phyloP scores from a whole-genome alignment of 2,113 vertebrate species.

The Atractosteus spatula region DNA sequence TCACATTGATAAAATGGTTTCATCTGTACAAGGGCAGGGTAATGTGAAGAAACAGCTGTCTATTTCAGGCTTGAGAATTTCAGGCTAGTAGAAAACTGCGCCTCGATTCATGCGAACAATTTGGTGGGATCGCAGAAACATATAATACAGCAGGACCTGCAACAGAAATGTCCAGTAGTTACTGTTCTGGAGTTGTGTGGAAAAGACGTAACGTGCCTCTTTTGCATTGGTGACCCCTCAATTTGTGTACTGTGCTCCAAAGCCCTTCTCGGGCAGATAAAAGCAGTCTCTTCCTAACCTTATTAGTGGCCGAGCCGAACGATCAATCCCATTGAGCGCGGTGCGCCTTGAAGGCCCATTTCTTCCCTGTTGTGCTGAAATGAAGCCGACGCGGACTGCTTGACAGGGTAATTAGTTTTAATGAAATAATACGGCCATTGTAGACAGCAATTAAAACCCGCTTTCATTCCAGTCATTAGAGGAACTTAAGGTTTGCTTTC shows the following conservation, averaged over 20 bases:
- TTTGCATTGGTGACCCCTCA: slow-evolving; percentile 37
- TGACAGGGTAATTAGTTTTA: slow-evolving; percentile 69
- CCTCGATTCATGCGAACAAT: too few species aligned
- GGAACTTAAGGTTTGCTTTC: slow-evolving; percentile 57
- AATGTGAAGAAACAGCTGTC: slow-evolving; percentile 35
- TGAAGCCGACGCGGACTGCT: slow-evolving; percentile 55
- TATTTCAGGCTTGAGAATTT: slow-evolving; percentile 25
- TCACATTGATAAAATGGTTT: slow-evolving; percentile 27
- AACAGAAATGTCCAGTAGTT: too few species aligned
- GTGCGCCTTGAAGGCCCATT: slow-evolving; percentile 51
- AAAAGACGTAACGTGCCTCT: slow-evolving; percentile 20
- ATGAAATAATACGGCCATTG: slow-evolving; percentile 67
- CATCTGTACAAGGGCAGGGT: slow-evolving; percentile 48
- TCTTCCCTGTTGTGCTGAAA: slow-evolving; percentile 52
- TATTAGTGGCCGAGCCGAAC: slow-evolving; percentile 54
- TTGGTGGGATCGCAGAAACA: too few species aligned
- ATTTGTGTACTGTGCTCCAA: background rate
- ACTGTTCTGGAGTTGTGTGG: background rate
- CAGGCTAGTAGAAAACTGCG: slow-evolving; percentile 16
- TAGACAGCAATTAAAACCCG: slow-evolving; percentile 71
- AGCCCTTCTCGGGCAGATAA: slow-evolving; percentile 39
- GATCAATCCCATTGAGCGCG: slow-evolving; percentile 45
- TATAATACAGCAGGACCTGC: too few species aligned
- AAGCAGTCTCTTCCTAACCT: slow-evolving; percentile 49
- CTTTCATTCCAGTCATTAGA: slow-evolving; percentile 60